Conservation (phyloP, 2,113 vertebrate species). For the Ciconia stormi region DNA sequence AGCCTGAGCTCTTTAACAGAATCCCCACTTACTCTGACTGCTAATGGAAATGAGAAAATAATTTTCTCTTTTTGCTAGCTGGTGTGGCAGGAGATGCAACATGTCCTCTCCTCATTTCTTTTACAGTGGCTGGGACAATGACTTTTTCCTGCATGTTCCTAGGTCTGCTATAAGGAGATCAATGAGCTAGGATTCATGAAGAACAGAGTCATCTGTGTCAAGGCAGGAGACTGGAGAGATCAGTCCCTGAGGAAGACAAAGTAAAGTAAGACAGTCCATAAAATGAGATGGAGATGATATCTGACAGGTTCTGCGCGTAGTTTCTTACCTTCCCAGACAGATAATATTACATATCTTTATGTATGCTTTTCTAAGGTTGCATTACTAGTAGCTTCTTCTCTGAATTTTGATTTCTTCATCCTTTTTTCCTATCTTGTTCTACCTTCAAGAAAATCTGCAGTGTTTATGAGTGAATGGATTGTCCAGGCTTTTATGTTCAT, state of each 20-base stretch:
- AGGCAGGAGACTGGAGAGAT: not conserved
- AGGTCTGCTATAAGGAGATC: not conserved
- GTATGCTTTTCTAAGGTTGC: not conserved
- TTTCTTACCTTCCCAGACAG: not conserved
- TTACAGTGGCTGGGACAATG: not conserved
- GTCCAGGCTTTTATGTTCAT: not conserved
- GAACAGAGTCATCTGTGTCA: not conserved
- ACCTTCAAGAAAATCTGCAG: not conserved
- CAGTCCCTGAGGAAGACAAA: not conserved
- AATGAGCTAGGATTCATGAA: not conserved
- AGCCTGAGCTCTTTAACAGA: not conserved
- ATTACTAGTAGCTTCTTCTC: not conserved
- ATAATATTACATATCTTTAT: not conserved
- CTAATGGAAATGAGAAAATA: not conserved
- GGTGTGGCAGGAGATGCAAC: not conserved
- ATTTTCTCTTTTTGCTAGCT: not conserved
- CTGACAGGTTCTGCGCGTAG: not conserved
- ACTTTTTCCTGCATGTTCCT: not conserved
- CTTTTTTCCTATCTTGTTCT: not conserved
- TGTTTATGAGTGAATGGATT: not conserved
- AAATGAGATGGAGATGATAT: not conserved
- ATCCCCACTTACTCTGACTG: not conserved
- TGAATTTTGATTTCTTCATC: not conserved
- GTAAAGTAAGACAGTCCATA: not conserved
- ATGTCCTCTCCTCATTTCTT: not conserved